Base-by-base conservation (phyloP, 1,140 invertebrate species). In the Saxidomus purpurata region DNA sequence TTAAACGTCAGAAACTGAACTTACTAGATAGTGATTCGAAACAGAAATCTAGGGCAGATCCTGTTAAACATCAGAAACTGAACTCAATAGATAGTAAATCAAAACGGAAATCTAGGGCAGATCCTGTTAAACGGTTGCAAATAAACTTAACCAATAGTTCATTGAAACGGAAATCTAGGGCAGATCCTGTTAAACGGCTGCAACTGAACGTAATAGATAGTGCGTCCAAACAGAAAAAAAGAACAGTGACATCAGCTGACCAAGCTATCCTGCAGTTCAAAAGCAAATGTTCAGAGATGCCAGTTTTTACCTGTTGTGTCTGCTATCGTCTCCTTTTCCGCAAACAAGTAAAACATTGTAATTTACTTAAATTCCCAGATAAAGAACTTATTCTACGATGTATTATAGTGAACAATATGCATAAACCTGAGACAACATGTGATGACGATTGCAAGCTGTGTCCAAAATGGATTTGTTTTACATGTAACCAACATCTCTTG, bases 381-480 rank as follows among this genome's bases (percentile, higher is more conserved):
- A 40, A 34, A 71, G 67, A 71, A 71, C 67, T 71, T 34, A 71
- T 71, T 11, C 67, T 71, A 40, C 25, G 67, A 9, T 71, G 67
- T 22, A 71, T 71, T 9, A 9, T 9, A 9, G 67, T 22, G 4
- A 71, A 71, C 25, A 71, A 71, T 22, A 71, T 71, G 67, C 67
- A 71, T 22, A 71, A 71, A 71, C 67, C 67, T 40, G 4, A 71
- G 25, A 71, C 67, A 71, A 40, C 31, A 71, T 71, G 67, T 71
- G 22, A 34, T 9, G 36, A 71, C 4, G 67, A 71, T 71, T 71
- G 67, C 22, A 36, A 34, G 11, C 31, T 9, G 31, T 71, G 67
- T 71, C 67, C 67, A 71, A 71, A 71, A 28, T 71, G 67, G 67
- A 71, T 71, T 17, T 71, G 67, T 71, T 71, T 71, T 22, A 71